Conservation (phyloP, 2,888 invertebrate genomes). For the Willowsia nigromaculata region DNA sequence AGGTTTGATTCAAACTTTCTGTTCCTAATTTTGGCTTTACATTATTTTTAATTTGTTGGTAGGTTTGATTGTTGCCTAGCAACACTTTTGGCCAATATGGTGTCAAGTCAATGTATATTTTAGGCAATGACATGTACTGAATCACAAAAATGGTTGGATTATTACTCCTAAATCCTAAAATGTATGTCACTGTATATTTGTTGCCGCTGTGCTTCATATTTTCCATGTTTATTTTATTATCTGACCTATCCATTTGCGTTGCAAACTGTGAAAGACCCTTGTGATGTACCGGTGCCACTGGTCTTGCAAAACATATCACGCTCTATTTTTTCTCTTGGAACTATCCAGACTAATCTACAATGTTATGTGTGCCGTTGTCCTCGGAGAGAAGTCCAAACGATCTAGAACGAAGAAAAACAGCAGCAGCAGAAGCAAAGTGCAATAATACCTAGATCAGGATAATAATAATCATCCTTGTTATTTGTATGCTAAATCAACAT, state of each 20-base stretch:
- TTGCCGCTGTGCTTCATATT: background rate
- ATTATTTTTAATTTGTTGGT: background rate
- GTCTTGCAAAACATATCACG: background rate
- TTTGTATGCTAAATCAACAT: conserved; percentile 12
- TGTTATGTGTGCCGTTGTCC: background rate
- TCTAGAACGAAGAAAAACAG: background rate
- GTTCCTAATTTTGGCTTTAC: background rate
- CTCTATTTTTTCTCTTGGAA: background rate
- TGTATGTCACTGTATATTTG: conserved; percentile 4
- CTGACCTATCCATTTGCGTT: background rate
- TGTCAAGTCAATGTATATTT: too few species aligned
- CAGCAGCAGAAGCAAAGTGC: background rate
- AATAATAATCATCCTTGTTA: background rate
- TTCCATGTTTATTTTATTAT: background rate
- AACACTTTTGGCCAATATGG: background rate
- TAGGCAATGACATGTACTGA: too few species aligned
- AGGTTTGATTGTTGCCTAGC: background rate
- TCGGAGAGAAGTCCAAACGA: background rate
- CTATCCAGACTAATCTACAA: background rate
- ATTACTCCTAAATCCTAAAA: background rate
- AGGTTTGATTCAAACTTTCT: background rate
- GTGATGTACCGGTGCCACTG: background rate
- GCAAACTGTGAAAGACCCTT: background rate
- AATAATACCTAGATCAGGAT: too few species aligned
- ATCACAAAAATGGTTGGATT: background rate